phyloP scores from a whole-genome alignment of 2,888 invertebrate species.

The Erebia ligea region DNA sequence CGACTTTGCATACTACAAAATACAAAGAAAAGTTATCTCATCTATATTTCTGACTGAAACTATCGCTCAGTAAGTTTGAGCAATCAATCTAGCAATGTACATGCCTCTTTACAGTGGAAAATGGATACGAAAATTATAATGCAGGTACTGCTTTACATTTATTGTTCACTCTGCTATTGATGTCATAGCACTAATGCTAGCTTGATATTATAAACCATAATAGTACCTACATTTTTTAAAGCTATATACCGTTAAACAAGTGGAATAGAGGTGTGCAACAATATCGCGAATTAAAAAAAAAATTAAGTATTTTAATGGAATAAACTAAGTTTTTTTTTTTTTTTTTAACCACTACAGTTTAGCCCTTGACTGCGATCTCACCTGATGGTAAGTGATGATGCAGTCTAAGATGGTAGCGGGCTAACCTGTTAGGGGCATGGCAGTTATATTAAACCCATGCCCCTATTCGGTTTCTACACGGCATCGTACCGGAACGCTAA shows the following conservation, averaged over 20 bases:
- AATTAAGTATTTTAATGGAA: too few relatives aligned
- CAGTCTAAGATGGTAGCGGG: too few relatives aligned
- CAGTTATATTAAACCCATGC: too few relatives aligned
- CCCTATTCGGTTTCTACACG: too few relatives aligned
- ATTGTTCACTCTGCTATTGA: constrained; percentile 55
- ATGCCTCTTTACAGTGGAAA: constrained; percentile 36
- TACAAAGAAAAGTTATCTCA: not conserved
- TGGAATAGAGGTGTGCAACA: not conserved
- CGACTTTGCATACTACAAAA: not conserved
- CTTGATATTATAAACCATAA: constrained; percentile 36
- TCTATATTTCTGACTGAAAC: constrained; percentile 6
- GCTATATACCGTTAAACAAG: constrained; percentile 35
- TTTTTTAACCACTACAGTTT: too few relatives aligned
- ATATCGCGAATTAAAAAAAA: too few relatives aligned
- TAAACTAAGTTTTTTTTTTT: too few relatives aligned
- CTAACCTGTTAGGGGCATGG: too few relatives aligned
- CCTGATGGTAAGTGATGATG: too few relatives aligned
- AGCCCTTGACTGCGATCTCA: too few relatives aligned
- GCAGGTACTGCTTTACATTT: constrained; percentile 49
- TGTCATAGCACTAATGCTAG: constrained; percentile 52
- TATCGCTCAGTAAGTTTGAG: not conserved
- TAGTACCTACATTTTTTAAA: constrained; percentile 13
- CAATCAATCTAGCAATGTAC: constrained; percentile 21
- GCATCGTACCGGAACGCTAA: too few relatives aligned
- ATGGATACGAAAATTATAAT: constrained; percentile 42